Base-by-base conservation (phyloP, 1,140 invertebrate species). In the Spodoptera frugiperda region DNA sequence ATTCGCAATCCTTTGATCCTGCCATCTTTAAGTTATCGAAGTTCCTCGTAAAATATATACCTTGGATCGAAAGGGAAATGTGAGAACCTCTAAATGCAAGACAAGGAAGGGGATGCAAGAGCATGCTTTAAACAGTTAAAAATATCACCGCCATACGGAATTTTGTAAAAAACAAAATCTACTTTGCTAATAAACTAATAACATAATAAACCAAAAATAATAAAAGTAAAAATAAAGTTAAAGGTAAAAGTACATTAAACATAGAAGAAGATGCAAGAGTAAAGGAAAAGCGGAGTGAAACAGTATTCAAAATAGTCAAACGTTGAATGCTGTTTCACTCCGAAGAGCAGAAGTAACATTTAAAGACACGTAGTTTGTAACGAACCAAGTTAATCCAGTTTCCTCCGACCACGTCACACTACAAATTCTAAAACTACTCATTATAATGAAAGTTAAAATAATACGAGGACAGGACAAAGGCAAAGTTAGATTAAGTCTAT, bases 71-170 rank as follows among this genome's bases (percentile, higher is more conserved):
- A 30, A 76, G 84, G 78, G 79, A 87, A 86, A 83, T 85, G 82
- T 87, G 83, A 87, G 81, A 88, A 83, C 68, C 77, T 73, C 78
- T 77, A 53, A 73, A 77, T 84, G 77, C 76, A 81, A 74, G 73
- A 76, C 51, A 70, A 79, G 55, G 72, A 80, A 79, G 57, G 57
- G 71, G 77, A 86, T 83, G 83, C 85, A 74, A 30, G 63, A 49
- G 76, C 84, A 85, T 85, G 84, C 82, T 76, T 39, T 76, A 78
- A 77, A 82, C 74, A 78, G 54, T 75, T 59, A 59, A 79, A 61
- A 68, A 67, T 76, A 76, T 73, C 54, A 57, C 78, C 78, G 82
- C 83, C 83, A 85, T 85, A 86, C 84, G 81, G 77, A 82, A 73
- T 25, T 46, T 53, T 54, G 15, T 44, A 39, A 1, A 19, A 5